A percentile compares a stretch with the other conserved stretches of the same genome.
Evolutionary conservation across 2,797 vertebrate genomes (phyloP).

Genomic region (Gymnoscopelus braueri): DNA sequence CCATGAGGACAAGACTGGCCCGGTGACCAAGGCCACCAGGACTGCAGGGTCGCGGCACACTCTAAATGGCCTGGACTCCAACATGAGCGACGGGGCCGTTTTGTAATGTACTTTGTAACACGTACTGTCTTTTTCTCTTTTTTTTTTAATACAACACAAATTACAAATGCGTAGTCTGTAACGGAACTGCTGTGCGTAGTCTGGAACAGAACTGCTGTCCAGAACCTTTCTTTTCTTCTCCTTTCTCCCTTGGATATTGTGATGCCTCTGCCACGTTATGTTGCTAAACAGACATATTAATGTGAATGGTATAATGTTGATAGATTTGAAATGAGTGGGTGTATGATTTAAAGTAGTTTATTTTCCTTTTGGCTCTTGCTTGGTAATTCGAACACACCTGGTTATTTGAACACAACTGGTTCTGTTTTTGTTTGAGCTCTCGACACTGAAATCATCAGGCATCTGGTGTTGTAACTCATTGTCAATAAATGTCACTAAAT

Average conservation of each 20-base stretch:
- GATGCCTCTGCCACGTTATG: slow-evolving; percentile 90
- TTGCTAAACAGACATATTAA: slow-evolving; percentile 83
- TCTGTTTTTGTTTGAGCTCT: slow-evolving; percentile 83
- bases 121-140: slow-evolving; percentile 59
- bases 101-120: slow-evolving; percentile 76
- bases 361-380: slow-evolving; percentile 68
- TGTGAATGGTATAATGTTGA: slow-evolving; percentile 83
- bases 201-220: slow-evolving; percentile 85
- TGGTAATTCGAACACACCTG: slow-evolving; percentile 68
- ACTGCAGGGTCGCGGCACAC: slow-evolving; percentile 94
- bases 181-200: slow-evolving; percentile 43
- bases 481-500: slow-evolving; percentile 86
- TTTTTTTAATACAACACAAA: slow-evolving; percentile 73
- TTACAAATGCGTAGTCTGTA: slow-evolving; percentile 85
- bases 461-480: slow-evolving; percentile 80
- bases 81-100: slow-evolving; percentile 63
- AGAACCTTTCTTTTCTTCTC: slow-evolving; percentile 83
- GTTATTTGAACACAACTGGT: slow-evolving; percentile 81
- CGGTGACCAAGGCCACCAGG: slow-evolving; percentile 94
- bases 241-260: slow-evolving; percentile 84
- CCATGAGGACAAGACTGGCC: slow-evolving; percentile 92
- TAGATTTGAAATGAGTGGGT: slow-evolving; percentile 85
- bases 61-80: slow-evolving; percentile 98
- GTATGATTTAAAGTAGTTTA: slow-evolving; percentile 87
- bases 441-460: slow-evolving; percentile 70